These are phyloP conservation scores for Cyclura pinguis DNA, from an alignment of 2,797 vertebrate genomes.

Conservation along the genomic window DNA sequence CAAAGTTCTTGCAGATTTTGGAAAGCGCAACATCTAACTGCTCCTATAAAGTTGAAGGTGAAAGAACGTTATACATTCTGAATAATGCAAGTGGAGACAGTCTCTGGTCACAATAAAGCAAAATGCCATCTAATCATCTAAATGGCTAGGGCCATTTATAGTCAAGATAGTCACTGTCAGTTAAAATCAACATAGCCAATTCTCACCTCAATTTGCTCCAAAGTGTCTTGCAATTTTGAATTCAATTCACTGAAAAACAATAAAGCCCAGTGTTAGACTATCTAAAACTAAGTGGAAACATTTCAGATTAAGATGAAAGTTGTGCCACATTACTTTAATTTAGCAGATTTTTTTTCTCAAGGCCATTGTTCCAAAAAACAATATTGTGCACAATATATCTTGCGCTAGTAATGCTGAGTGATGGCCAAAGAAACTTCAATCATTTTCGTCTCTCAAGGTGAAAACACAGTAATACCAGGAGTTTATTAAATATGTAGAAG, in stretches of 20 bases:
- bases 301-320: background rate
- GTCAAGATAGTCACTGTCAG: background rate
- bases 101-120: background rate
- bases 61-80: slow-evolving; percentile 33
- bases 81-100: background rate
- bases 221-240: slow-evolving; percentile 97
- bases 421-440: background rate
- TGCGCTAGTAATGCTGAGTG: background rate
- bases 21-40: slow-evolving; percentile 96
- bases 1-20: slow-evolving; percentile 99
- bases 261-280: slow-evolving; percentile 28
- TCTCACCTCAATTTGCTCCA: slow-evolving; percentile 97
- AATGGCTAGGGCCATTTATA: background rate
- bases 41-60: slow-evolving; percentile 82
- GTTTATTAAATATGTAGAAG: background rate
- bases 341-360: background rate
- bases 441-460: background rate
- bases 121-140: background rate
- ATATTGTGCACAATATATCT: background rate
- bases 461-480: background rate
- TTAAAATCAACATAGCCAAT: slow-evolving; percentile 16
- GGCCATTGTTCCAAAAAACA: background rate
- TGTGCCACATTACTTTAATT: background rate
- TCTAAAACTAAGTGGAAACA: slow-evolving; percentile 23
- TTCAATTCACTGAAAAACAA: slow-evolving; percentile 89